phyloP scores from a whole-genome alignment of 2,797 vertebrate genomes.

The Microcaecilia unicolor region DNA sequence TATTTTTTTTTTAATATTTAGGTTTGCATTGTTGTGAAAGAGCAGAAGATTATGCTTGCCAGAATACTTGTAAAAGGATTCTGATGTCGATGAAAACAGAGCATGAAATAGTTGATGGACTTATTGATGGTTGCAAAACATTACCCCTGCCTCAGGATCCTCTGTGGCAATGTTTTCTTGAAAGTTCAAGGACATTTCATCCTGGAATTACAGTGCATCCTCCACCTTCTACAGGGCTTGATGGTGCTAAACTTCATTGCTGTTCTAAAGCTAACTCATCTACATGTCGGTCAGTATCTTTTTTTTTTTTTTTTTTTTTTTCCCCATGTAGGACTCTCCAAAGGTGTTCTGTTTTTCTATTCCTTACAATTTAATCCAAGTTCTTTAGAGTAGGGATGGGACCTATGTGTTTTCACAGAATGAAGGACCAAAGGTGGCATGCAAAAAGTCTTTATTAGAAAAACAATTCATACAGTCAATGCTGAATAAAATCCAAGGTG shows the following conservation, averaged over 20 bases:
- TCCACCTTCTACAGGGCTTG: constrained; percentile 80
- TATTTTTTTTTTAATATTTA: constrained; percentile 38
- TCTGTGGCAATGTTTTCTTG: constrained; percentile 95
- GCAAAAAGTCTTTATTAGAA: too few species aligned
- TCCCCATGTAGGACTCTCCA: too few species aligned
- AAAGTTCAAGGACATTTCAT: constrained; percentile 76
- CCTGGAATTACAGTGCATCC: constrained; percentile 71
- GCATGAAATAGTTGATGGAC: constrained; percentile 92
- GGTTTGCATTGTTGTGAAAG: constrained; percentile 94
- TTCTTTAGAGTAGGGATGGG: too few species aligned
- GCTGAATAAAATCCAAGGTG: too few species aligned
- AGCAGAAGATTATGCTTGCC: constrained; percentile 81
- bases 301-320: too few species aligned
- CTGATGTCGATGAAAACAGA: constrained; percentile 92
- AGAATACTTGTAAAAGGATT: constrained; percentile 81
- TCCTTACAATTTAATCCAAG: too few species aligned
- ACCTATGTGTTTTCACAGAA: too few species aligned
- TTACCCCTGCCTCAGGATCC: constrained; percentile 95
- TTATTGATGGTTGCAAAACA: constrained; percentile 84
- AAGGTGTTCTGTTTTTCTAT: too few species aligned
- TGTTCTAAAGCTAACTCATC: constrained; percentile 95
- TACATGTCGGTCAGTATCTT: constrained; percentile 75
- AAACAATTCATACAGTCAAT: too few species aligned
- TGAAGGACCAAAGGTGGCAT: too few species aligned
- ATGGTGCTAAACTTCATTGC: constrained; percentile 94